Evolutionary conservation across 2,888 invertebrate genomes (phyloP).

Genomic region (Conomelus anceps): DNA sequence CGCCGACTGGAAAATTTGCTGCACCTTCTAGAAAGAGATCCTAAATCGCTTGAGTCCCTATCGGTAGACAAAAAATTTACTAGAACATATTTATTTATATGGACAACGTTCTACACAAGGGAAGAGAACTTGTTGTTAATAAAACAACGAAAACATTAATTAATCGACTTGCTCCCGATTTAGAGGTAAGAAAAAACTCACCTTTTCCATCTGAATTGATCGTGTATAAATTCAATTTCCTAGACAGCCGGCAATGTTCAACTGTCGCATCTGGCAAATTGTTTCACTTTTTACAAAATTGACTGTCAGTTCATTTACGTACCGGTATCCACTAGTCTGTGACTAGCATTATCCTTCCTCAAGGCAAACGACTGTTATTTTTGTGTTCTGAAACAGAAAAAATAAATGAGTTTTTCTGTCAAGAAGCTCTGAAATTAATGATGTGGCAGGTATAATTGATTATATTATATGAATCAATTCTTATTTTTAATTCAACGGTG

Average conservation of each 20-base stretch:
- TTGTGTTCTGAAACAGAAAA: background rate
- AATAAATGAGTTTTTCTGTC: background rate
- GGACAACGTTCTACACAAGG: no score
- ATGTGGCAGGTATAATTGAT: background rate
- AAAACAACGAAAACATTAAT: background rate
- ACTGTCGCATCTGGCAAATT: background rate
- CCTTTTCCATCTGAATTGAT: no score
- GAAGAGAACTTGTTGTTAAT: background rate
- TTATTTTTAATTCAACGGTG: background rate
- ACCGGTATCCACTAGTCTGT: background rate
- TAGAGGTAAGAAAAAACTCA: background rate
- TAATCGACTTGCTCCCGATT: background rate
- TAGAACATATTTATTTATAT: no score
- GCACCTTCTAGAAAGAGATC: background rate
- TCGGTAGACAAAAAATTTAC: background rate
- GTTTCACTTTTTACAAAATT: background rate
- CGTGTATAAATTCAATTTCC: no score
- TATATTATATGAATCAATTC: background rate
- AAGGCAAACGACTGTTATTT: background rate
- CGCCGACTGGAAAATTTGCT: background rate
- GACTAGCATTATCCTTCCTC: background rate
- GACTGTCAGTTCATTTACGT: background rate
- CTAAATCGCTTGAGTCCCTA: background rate
- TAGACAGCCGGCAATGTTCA: background rate
- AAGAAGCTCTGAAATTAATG: background rate